Evolutionary conservation across 2,888 invertebrate species (phyloP), one percentile per base, ranked within the genome.

Genomic region (Bruchidius siliquastri): DNA sequence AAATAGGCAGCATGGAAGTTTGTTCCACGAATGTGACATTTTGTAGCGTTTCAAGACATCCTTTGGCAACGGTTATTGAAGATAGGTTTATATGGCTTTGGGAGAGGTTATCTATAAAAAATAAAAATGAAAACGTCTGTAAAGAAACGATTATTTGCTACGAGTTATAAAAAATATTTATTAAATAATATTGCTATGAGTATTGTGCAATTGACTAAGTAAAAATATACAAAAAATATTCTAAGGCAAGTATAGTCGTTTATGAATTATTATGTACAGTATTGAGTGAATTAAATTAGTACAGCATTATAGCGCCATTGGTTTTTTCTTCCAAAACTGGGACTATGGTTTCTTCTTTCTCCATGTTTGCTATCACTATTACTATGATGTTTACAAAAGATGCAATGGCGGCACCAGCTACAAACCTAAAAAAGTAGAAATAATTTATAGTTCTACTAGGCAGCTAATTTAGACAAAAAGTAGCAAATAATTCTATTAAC

Each of bases 251-350:
- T 13, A 49, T 49, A 13, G 8, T 13, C 49, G 49, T 49, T 8
- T 49, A 49, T 49, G 49, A 49, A 49, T 13, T 49, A 49, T 49
- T 49, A 49, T 49, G 49, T 49, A 49, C 49, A 49, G 10, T 8
- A 4, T 26, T 49, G 6, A 13, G 18, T 13, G 49, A 49, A 49
- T 49, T 49, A 8, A 8, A 49, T 49, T 13, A 94, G 83, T 94
- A 94, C 78, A 94, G 87, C 93, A 95, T 94, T 82, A 96, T 95
- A 82, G 94, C 94, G 75, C 94, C 95, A 79, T 93, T 93, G 75
- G 92, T 90, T 85, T 94, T 94, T 85, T 94, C 94, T 82, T 94
- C 93, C 73, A 91, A 87, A 70, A 92, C 92, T 26, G 92, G 94
- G 76, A 90, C 90, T 49, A 90, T 89, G 68, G 91, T 90, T 83